phyloP scores from a whole-genome alignment of 2,888 invertebrate genomes.

The Parelbella ahira region DNA sequence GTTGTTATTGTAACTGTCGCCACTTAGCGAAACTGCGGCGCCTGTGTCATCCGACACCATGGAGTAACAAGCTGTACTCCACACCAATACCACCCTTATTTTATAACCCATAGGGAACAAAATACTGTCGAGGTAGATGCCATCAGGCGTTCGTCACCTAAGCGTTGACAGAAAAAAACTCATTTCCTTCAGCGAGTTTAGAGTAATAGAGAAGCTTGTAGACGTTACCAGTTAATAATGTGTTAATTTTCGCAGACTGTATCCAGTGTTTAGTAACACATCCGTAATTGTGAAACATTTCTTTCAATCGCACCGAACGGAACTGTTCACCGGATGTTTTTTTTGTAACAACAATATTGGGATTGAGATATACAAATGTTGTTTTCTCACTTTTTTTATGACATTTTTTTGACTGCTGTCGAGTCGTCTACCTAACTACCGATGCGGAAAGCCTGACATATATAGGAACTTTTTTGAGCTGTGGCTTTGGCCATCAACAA shows the following conservation, averaged over 20 bases:
- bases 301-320: conserved; percentile 8
- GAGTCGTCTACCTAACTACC: too few relatives aligned
- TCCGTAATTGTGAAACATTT: conserved; percentile 14
- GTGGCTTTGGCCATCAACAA: conserved; percentile 9
- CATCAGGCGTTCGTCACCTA: conserved; percentile 60
- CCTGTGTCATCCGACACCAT: conserved; percentile 57
- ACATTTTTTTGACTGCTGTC: not conserved
- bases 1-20: conserved; percentile 71
- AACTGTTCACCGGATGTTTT: conserved; percentile 18
- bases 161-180: conserved; percentile 44
- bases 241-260: conserved; percentile 29
- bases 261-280: conserved; percentile 25
- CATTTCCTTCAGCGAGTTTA: conserved; percentile 43
- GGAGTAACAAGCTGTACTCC: not conserved
- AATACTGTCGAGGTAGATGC: conserved; percentile 1
- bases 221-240: conserved; percentile 35
- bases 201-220: conserved; percentile 52
- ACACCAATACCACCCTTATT: conserved; percentile 23
- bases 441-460: too few relatives aligned
- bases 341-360: conserved; percentile 13
- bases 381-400: not conserved
- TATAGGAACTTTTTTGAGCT: too few relatives aligned
- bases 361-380: conserved; percentile 2
- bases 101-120: conserved; percentile 1
- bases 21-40: conserved; percentile 57